phyloP scores from a whole-genome alignment of 2,888 invertebrate genomes.

The Drosophila leonis region DNA sequence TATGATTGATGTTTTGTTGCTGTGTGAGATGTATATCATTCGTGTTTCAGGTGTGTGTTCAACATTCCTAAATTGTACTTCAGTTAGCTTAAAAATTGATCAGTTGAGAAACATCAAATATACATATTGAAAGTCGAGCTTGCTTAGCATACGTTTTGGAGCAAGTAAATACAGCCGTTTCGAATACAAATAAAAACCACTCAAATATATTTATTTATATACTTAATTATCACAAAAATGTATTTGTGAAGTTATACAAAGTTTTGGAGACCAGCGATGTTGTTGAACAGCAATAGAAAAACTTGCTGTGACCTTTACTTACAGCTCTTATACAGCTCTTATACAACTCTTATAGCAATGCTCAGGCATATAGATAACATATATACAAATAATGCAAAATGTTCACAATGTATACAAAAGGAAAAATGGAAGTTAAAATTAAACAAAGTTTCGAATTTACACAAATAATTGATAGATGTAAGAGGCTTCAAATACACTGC shows the following conservation, averaged over 20 bases:
- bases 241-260: not conserved
- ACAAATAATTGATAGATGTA: constrained; percentile 40
- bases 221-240: constrained; percentile 8
- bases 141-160: constrained; percentile 1
- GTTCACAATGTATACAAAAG: constrained; percentile 15
- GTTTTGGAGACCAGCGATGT: constrained; percentile 12
- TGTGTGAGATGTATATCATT: constrained; percentile 8
- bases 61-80: not conserved
- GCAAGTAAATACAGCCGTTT: constrained; percentile 1
- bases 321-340: constrained; percentile 31
- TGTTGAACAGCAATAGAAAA: not conserved
- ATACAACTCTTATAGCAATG: constrained; percentile 17
- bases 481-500: constrained; percentile 54
- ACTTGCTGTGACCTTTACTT: constrained; percentile 45
- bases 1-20: constrained; percentile 1
- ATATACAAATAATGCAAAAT: constrained; percentile 22
- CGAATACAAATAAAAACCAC: constrained; percentile 6
- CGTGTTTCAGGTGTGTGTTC: constrained; percentile 12
- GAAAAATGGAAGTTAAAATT: constrained; percentile 16
- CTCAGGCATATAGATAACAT: constrained; percentile 20
- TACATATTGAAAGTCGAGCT: constrained; percentile 8
- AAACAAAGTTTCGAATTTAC: constrained; percentile 21
- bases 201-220: not conserved
- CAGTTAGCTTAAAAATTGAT: constrained; percentile 5
- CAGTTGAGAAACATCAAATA: constrained; percentile 13